Evolutionary conservation across 2,888 invertebrate genomes (phyloP), one percentile per base, ranked within the genome.

Genomic region (Amphipyra tragopoginis): DNA sequence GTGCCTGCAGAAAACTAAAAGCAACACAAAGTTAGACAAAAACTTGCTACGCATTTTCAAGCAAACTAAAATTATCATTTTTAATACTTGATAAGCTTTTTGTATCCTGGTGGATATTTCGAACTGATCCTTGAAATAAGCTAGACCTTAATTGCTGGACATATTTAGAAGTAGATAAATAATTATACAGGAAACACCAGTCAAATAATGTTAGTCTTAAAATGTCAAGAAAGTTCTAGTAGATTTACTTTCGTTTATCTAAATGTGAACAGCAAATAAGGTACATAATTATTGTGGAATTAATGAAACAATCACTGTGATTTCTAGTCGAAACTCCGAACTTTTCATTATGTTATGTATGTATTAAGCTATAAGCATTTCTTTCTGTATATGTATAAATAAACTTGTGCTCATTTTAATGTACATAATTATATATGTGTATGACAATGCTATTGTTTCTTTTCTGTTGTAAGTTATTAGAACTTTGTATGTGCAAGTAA

Each of bases 281-380:
- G 14, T 44, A n/a, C n/a, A n/a, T n/a, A 50, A 34, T 58, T 49
- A 47, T 67, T 50, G 55, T 65, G 57, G 59, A 70, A 65, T 65
- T 70, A 77, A 79, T 77, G 66, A 81, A 86, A 83, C 77, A 84
- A 82, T 79, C 80, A 89, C 90, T 91, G 91, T 91, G 91, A 92
- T 91, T 91, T 91, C 91, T 91, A 92, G 91, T 91, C 90, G 90
- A 89, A 83, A 84, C 85, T 87, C 83, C 80, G 75, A 84, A 88
- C 84, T 89, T 87, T 81, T 82, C 77, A 77, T 78, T 81, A 61
- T 80, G 84, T 81, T 82, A 68, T 80, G 71, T 84, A 84, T 85
- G 79, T 86, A 79, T 80, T 84, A 85, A 85, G 83, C 82, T 84
- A 80, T 86, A 88, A 92, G 90, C 90, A 92, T 92, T 91, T 92